phyloP scores from a whole-genome alignment of 2,797 vertebrate species.

The Zalophus californianus region DNA sequence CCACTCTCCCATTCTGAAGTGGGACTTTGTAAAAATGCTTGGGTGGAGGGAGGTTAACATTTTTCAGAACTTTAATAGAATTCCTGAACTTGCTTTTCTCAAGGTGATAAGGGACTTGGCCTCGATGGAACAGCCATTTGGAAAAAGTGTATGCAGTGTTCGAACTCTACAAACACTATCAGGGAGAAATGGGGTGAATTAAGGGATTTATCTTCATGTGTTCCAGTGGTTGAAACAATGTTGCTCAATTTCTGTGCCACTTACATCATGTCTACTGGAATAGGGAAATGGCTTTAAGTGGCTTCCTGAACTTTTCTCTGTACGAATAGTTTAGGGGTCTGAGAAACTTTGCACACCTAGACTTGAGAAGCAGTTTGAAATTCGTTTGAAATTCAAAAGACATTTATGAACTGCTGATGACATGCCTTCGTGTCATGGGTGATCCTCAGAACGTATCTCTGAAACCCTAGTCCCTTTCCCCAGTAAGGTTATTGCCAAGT shows the following conservation, averaged over 20 bases:
- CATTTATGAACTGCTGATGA: background rate
- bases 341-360: background rate
- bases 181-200: background rate
- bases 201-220: background rate
- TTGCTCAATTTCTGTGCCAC: background rate
- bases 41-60: conserved; percentile 2
- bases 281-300: background rate
- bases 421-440: background rate
- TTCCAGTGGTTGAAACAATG: background rate
- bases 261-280: background rate
- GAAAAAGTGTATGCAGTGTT: conserved; percentile 24
- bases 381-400: background rate
- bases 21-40: conserved; percentile 17
- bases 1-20: conserved; percentile 3
- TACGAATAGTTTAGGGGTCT: background rate
- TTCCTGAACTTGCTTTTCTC: conserved; percentile 63
- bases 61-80: conserved; percentile 68
- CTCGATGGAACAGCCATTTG: conserved; percentile 16
- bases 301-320: background rate
- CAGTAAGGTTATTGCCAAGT: background rate
- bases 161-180: background rate
- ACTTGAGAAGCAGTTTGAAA: background rate
- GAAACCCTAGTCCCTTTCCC: background rate
- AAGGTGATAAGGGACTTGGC: background rate
- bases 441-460: background rate